Conservation (phyloP, 2,888 invertebrate genomes). For the Ischnura elegans region DNA sequence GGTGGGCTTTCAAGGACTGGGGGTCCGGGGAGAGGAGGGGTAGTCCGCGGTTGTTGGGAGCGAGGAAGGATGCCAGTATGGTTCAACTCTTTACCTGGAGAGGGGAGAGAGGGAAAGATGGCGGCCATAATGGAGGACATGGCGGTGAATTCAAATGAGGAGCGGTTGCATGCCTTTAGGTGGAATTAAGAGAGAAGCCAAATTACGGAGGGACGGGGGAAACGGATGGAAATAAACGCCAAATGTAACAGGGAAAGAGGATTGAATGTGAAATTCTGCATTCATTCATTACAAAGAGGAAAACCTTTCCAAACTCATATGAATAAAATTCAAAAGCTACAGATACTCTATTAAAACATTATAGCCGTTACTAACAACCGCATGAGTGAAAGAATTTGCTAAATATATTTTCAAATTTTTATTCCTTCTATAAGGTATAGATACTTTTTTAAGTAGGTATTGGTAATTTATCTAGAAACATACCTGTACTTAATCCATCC, state of each 20-base stretch:
- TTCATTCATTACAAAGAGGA: not conserved
- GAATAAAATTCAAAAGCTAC: too few species aligned
- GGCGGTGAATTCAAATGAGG: conserved; percentile 13
- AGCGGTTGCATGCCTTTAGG: not conserved
- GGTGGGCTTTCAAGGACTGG: not conserved
- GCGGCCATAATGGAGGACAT: conserved; percentile 24
- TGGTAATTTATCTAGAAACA: too few species aligned
- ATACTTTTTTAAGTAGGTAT: too few species aligned
- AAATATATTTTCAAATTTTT: too few species aligned
- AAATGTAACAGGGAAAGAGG: not conserved
- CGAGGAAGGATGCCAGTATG: not conserved
- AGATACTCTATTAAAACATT: too few species aligned
- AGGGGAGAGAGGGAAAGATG: not conserved
- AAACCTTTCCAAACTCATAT: not conserved
- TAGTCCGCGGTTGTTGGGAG: not conserved
- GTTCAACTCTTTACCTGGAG: not conserved
- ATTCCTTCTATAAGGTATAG: too few species aligned
- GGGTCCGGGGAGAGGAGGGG: too few species aligned
- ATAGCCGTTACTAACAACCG: too few species aligned
- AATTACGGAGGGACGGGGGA: not conserved
- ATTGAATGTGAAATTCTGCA: not conserved
- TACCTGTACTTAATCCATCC: too few species aligned
- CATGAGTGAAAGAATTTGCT: too few species aligned
- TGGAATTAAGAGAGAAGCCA: not conserved
- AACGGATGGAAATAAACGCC: not conserved